phyloP scores from a whole-genome alignment of 2,113 vertebrate species.

The Oryzias javanicus region DNA sequence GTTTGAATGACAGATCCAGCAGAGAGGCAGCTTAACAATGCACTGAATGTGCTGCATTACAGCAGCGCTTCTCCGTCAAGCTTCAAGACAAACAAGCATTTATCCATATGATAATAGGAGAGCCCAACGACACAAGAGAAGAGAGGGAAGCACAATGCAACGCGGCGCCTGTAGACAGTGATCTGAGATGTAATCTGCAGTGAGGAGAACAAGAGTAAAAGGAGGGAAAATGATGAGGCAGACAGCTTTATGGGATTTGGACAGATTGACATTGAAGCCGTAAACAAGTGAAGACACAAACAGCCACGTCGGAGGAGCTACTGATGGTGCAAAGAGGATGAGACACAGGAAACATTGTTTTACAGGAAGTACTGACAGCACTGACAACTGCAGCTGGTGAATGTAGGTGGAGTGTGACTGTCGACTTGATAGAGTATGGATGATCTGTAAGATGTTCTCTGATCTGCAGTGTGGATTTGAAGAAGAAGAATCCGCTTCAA shows the following conservation, averaged over 20 bases:
- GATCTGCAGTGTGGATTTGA: too few species aligned
- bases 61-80: conserved; percentile 36
- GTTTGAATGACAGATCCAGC: conserved; percentile 43
- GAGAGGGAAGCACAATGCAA: conserved; percentile 56
- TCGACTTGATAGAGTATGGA: background rate
- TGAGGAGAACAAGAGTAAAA: conserved; percentile 41
- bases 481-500: too few species aligned
- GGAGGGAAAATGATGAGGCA: conserved; percentile 25
- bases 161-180: conserved; percentile 56
- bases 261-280: conserved; percentile 57
- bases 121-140: conserved; percentile 63
- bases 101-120: conserved; percentile 78
- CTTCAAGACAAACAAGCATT: conserved; percentile 67
- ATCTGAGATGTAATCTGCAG: conserved; percentile 70
- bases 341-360: conserved; percentile 29
- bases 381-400: conserved; percentile 9
- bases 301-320: conserved; percentile 26
- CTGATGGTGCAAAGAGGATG: conserved; percentile 28
- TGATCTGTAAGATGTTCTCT: background rate
- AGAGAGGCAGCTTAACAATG: conserved; percentile 48
- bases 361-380: conserved; percentile 36
- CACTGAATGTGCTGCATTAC: conserved; percentile 59
- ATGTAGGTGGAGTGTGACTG: background rate
- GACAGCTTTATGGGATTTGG: conserved; percentile 36
- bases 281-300: conserved; percentile 46